Conservation (phyloP, 2,888 invertebrate species). For the Abrostola tripartita region DNA sequence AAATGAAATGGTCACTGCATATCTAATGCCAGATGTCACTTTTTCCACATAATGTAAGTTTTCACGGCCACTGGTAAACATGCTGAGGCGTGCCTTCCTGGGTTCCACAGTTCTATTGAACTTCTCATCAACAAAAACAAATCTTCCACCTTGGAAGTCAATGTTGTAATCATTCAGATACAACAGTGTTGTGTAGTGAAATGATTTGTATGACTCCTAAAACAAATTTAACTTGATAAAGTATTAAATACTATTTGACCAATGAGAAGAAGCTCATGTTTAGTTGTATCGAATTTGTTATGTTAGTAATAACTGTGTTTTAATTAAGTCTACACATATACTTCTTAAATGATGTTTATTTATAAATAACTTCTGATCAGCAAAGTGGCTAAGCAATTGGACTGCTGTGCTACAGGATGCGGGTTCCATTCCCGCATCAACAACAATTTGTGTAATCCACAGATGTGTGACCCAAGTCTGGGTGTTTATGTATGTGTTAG, state of each 20-base stretch:
- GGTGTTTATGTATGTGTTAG: no score
- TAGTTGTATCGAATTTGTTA: no score
- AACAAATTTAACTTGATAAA: constrained; percentile 54
- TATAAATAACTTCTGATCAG: no score
- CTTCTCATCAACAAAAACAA: constrained; percentile 92
- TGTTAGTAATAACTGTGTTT: no score
- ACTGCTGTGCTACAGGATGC: no score
- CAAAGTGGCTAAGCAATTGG: no score
- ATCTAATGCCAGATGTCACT: constrained; percentile 92
- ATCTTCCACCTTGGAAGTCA: constrained; percentile 95
- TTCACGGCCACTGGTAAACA: constrained; percentile 96
- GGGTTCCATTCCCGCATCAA: no score
- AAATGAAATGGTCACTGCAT: constrained; percentile 95
- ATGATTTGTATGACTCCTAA: constrained; percentile 95
- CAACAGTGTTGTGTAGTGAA: constrained; percentile 95
- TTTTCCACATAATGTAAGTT: constrained; percentile 95
- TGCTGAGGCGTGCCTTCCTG: constrained; percentile 92
- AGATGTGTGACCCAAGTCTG: no score
- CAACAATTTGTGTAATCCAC: no score
- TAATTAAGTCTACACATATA: no score
- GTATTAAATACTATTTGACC: no score
- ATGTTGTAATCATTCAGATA: constrained; percentile 92
- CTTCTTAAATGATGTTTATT: neutral
- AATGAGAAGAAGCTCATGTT: no score
- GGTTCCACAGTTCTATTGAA: constrained; percentile 92